Conservation (phyloP, 2,888 invertebrate genomes). For the Stenurella melanura region DNA sequence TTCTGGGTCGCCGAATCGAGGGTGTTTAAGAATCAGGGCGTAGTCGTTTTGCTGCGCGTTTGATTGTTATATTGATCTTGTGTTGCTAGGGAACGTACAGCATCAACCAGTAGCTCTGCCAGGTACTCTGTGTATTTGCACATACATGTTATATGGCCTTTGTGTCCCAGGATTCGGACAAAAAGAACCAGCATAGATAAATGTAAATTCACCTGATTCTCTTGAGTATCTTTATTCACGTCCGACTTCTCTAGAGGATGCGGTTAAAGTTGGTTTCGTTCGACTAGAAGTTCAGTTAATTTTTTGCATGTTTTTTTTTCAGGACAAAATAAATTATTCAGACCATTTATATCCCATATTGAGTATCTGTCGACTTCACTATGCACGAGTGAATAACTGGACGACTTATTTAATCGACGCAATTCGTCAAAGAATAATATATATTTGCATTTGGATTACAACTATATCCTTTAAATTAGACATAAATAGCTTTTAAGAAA, state of each 20-base stretch:
- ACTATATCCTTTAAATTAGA: too few species aligned
- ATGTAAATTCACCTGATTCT: constrained; percentile 33
- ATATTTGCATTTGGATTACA: too few species aligned
- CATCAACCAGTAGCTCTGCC: constrained; percentile 61
- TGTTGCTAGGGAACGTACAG: constrained; percentile 68
- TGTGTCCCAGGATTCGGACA: constrained; percentile 20
- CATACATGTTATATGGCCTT: constrained; percentile 32
- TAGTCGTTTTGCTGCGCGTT: constrained; percentile 67
- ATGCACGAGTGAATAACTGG: too few species aligned
- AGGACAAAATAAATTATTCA: neutral
- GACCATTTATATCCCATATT: neutral
- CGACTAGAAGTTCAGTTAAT: constrained; percentile 3
- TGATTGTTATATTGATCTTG: constrained; percentile 72
- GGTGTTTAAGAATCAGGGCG: constrained; percentile 67
- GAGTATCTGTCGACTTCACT: neutral
- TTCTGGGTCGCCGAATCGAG: constrained; percentile 56
- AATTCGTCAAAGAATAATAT: too few species aligned
- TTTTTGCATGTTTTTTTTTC: neutral
- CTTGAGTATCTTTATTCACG: constrained; percentile 6
- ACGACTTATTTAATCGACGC: too few species aligned
- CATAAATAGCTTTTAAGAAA: too few species aligned
- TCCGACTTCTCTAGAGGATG: neutral
- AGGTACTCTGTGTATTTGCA: constrained; percentile 52
- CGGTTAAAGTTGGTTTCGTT: constrained; percentile 1
- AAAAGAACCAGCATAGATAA: constrained; percentile 11